These are phyloP conservation scores for Lipophrys pholis DNA, from an alignment of 2,113 vertebrate genomes.

Conservation along the genomic window DNA sequence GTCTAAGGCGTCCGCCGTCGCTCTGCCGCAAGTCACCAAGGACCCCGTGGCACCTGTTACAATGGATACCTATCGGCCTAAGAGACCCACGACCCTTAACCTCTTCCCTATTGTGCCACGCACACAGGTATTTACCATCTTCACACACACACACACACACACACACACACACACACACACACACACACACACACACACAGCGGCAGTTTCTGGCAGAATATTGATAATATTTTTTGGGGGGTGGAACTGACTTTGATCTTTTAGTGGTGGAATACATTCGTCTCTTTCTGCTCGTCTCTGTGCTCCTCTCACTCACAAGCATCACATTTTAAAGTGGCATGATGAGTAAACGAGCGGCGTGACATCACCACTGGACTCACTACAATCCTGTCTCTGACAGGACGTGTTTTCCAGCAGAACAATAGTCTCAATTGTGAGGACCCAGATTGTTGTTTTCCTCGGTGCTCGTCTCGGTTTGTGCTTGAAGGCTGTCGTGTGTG, in stretches of 20 bases:
- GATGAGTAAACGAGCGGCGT: not conserved
- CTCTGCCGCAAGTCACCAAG: constrained; percentile 70
- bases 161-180: constrained; percentile 17
- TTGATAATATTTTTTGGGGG: constrained; percentile 22
- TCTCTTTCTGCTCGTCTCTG: not conserved
- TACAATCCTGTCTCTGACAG: constrained; percentile 44
- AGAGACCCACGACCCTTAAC: constrained; percentile 96
- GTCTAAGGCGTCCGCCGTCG: constrained; percentile 70
- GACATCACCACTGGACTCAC: constrained; percentile 36
- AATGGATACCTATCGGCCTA: constrained; percentile 94
- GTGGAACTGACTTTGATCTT: not conserved
- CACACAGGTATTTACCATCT: constrained; percentile 87
- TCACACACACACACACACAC: not conserved
- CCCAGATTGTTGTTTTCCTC: constrained; percentile 24
- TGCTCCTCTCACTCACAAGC: not conserved
- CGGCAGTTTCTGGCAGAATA: constrained; percentile 8
- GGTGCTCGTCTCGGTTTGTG: constrained; percentile 69
- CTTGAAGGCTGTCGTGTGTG: constrained; percentile 41
- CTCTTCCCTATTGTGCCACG: constrained; percentile 96
- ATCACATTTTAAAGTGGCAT: constrained; percentile 3
- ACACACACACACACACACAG: no score
- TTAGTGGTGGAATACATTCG: not conserved
- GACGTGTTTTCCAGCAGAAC: constrained; percentile 58
- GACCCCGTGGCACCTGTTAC: constrained; percentile 81
- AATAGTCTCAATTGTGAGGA: constrained; percentile 65